Conservation (phyloP, 37 sponge, comb jelly and placozoan genomes). For the Cladorhizidae sp. region DNA sequence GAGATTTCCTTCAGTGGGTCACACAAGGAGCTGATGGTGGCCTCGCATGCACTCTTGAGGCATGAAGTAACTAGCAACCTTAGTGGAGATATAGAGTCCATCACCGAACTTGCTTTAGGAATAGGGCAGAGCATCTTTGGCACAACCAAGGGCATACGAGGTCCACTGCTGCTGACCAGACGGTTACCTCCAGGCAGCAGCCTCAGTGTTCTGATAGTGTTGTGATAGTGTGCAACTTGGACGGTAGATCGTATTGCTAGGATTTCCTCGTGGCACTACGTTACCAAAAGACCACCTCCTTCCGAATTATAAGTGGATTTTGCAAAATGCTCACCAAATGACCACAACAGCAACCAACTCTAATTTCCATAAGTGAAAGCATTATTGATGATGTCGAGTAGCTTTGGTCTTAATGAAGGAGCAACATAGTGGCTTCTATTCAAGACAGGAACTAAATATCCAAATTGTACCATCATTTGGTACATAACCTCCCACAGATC, state of each 20-base stretch:
- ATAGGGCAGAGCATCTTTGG: conserved; percentile 11
- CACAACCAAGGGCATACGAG: conserved; percentile 21
- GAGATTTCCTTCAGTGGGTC: conserved; percentile 14
- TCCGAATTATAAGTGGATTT: too few species aligned
- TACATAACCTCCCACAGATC: conserved; percentile 46
- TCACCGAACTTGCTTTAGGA: conserved; percentile 5
- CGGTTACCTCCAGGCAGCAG: not conserved
- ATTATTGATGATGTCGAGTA: conserved; percentile 37
- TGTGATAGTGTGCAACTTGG: conserved; percentile 14
- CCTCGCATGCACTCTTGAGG: conserved; percentile 9
- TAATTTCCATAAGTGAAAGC: not conserved
- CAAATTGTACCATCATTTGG: conserved; percentile 57
- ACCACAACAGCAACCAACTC: conserved; percentile 36
- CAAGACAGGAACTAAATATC: conserved; percentile 52
- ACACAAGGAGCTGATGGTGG: not conserved
- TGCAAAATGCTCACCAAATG: conserved; percentile 53
- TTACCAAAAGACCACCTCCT: too few species aligned
- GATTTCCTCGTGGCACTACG: conserved; percentile 39
- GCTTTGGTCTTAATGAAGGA: conserved; percentile 43
- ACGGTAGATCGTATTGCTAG: not conserved
- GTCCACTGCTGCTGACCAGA: not conserved
- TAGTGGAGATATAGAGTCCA: conserved; percentile 16
- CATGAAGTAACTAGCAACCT: conserved; percentile 26
- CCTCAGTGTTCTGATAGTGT: not conserved
- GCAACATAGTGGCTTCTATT: conserved; percentile 31